A percentile compares a stretch with the other conserved stretches of the same genome.
Conservation (phyloP, 2,888 invertebrate species). For the Brenthis ino region DNA sequence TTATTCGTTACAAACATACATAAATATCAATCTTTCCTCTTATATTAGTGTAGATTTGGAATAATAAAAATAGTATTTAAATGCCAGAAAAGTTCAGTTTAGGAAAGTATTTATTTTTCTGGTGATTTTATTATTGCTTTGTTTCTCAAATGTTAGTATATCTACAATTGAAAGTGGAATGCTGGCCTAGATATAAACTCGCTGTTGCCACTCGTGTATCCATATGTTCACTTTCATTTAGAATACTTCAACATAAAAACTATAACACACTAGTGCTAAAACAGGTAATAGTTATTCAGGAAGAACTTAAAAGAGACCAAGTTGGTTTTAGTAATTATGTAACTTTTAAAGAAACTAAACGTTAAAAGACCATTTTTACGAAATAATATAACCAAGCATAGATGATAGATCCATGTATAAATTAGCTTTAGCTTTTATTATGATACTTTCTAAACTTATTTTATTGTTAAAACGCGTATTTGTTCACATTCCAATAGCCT, state of each 20-base stretch:
- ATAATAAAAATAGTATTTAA: too few relatives aligned
- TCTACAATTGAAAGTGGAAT: slow-evolving; percentile 12
- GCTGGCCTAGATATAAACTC: slow-evolving; percentile 14
- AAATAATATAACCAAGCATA: slow-evolving; percentile 1
- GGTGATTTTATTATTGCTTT: too few relatives aligned
- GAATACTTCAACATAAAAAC: too few relatives aligned
- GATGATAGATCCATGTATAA: background rate
- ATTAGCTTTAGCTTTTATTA: slow-evolving; percentile 23
- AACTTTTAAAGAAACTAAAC: background rate
- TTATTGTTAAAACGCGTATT: slow-evolving; percentile 50
- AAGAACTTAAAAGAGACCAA: too few relatives aligned
- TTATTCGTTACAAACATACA: too few relatives aligned
- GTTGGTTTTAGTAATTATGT: too few relatives aligned
- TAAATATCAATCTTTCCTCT: too few relatives aligned
- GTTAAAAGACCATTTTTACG: background rate
- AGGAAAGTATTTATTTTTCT: too few relatives aligned
- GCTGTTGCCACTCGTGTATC: slow-evolving; percentile 15
- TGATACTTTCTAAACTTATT: slow-evolving; percentile 39
- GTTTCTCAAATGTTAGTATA: background rate
- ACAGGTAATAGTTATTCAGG: too few relatives aligned
- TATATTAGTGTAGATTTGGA: too few relatives aligned
- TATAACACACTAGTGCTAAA: too few relatives aligned
- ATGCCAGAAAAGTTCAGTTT: too few relatives aligned
- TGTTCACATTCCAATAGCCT: slow-evolving; percentile 49
- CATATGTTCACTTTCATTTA: background rate